Conservation (phyloP, 2,797 vertebrate genomes). For the Odontamblyopus rebecca region DNA sequence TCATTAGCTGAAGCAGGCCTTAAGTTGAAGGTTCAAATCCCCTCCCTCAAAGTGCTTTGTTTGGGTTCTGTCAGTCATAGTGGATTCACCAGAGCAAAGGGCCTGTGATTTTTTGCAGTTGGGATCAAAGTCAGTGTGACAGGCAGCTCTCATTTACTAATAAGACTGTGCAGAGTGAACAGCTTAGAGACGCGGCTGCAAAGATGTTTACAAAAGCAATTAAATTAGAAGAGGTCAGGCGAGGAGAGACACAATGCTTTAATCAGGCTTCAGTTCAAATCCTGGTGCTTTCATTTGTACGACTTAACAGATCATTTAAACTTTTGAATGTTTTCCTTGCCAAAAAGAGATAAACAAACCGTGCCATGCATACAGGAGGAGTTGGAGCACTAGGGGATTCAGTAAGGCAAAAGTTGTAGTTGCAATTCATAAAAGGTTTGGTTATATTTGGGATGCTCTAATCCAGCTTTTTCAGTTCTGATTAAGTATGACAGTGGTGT, state of each 20-base stretch:
- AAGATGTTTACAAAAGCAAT: constrained; percentile 13
- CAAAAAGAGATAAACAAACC: constrained; percentile 1
- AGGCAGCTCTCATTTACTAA: constrained; percentile 20
- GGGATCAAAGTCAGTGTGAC: constrained; percentile 5
- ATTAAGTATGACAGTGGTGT: too few relatives aligned
- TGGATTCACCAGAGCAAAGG: background rate
- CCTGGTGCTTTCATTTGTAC: background rate
- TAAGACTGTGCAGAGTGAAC: constrained; percentile 11
- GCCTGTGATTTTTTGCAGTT: background rate
- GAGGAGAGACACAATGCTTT: constrained; percentile 16
- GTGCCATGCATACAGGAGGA: background rate
- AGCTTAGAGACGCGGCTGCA: constrained; percentile 12
- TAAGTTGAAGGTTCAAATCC: constrained; percentile 1
- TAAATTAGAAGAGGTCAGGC: constrained; percentile 12
- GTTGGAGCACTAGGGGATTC: background rate
- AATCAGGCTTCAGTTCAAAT: constrained; percentile 11
- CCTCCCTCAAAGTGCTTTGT: constrained; percentile 1
- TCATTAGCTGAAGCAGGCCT: constrained; percentile 16
- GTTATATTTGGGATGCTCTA: background rate
- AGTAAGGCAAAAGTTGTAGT: background rate
- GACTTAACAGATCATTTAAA: background rate
- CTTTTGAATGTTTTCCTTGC: background rate
- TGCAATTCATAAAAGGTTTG: background rate
- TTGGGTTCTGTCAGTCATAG: background rate
- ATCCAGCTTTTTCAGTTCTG: too few relatives aligned